Evolutionary conservation across 2,888 invertebrate species (phyloP), one percentile per base, ranked within the genome.

Genomic region (Aradus depressus): DNA sequence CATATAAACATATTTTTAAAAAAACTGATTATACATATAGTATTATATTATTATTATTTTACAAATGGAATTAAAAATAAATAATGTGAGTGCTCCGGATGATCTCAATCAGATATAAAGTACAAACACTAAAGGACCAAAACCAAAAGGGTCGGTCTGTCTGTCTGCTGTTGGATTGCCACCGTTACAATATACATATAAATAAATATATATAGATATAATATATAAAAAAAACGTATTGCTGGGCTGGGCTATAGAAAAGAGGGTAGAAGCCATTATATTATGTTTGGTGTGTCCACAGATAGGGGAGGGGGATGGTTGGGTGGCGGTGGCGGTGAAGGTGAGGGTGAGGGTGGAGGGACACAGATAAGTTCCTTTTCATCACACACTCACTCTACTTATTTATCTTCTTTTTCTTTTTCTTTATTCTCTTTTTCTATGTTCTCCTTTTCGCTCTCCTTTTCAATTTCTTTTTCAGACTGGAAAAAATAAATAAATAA

Each of bases 381-480:
- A 34, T 31, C 38, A 28, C 32, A 8, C 26, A 12, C 25, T 26
- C 31, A 31, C 45, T 37, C 45, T 42, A 28, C 43, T 58, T 56
- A 59, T 56, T 60, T 60, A 22, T 61, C 57, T 54, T 60, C 60
- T 44, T 57, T 57, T 14, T 59, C 51, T 44, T 60, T 59, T 44
- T 59, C 57, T 55, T 56, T 59, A 51, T 60, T 61, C 21, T 60
- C 58, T 51, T 60, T 59, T 28, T 61, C 58, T 48, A 53, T 55
- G 38, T 57, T 58, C 38, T 57, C 58, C 32, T 57, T 58, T 42
- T 60, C 62, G 28, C 52, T 62, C 50, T 61, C 62, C 49, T 60
- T 62, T 54, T 63, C 62, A 43, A 61, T 62, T 53, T 61, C 62
- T 53, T 62, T 62, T 56, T 62, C 60, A 52, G 60, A 57, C 60